Evolutionary conservation across 2,797 vertebrate species (phyloP).

Genomic region (Bryconaethiops microstoma): DNA sequence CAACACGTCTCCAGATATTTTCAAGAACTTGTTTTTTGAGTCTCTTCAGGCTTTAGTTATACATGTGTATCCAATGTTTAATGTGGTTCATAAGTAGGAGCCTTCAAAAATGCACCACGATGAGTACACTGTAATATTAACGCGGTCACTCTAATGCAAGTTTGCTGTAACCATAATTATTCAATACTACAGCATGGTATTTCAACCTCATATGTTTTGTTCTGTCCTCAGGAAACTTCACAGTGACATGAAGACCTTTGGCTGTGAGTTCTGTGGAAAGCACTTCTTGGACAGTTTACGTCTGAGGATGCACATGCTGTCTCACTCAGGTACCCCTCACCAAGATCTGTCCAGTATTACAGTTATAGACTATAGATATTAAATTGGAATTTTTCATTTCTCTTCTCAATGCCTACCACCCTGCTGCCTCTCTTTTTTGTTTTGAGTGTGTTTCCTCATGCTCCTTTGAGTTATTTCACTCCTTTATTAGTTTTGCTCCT

Average conservation of each 20-base stretch:
- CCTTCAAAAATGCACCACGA: no score
- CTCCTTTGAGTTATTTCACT: no score
- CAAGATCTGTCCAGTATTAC: constrained; percentile 35
- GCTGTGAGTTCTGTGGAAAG: constrained; percentile 96
- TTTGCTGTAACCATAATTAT: neutral
- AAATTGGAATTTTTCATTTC: no score
- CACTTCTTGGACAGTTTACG: constrained; percentile 95
- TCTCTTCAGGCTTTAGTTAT: neutral
- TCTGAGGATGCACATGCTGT: constrained; percentile 98
- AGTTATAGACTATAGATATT: neutral
- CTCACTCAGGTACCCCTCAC: constrained; percentile 91
- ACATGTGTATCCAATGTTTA: neutral
- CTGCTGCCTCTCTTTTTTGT: no score
- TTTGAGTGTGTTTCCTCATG: no score
- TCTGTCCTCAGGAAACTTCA: constrained; percentile 89
- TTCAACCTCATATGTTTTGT: constrained; percentile 61
- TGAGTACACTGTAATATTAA: neutral
- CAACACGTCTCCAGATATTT: no score
- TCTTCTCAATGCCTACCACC: no score
- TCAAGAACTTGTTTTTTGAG: no score
- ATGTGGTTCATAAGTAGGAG: neutral
- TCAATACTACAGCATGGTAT: constrained; percentile 52
- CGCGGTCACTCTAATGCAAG: constrained; percentile 1
- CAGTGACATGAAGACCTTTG: constrained; percentile 94
- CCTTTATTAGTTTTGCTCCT: no score